phyloP scores from a whole-genome alignment of 2,888 invertebrate genomes.

The Hirudinaria manillensis region DNA sequence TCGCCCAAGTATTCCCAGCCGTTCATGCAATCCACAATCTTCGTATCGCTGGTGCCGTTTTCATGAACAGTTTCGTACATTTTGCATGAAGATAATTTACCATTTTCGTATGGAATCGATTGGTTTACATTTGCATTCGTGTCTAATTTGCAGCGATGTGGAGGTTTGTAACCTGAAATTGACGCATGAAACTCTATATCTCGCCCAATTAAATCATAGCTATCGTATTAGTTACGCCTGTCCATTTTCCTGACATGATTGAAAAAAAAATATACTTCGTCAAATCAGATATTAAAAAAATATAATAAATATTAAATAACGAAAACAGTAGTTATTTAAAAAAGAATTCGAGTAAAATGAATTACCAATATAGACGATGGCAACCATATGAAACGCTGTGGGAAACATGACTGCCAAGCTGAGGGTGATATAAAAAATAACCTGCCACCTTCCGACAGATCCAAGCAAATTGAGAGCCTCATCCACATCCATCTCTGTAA shows the following conservation, averaged over 20 bases:
- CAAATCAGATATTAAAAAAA: too few relatives aligned
- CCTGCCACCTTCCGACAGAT: conserved; percentile 39
- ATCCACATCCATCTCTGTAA: conserved; percentile 38
- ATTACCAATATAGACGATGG: conserved; percentile 41
- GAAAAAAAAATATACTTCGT: too few relatives aligned
- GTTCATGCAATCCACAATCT: conserved; percentile 33
- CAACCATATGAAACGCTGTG: conserved; percentile 41
- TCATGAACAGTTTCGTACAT: too few relatives aligned
- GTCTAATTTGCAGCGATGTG: conserved; percentile 34
- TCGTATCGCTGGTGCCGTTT: conserved; percentile 24
- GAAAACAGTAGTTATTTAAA: conserved; percentile 7
- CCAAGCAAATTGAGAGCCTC: conserved; percentile 39
- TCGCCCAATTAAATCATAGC: too few relatives aligned
- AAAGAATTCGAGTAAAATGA: conserved; percentile 5
- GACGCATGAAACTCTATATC: too few relatives aligned
- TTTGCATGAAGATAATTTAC: conserved; percentile 21
- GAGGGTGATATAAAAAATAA: conserved; percentile 38
- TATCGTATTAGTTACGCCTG: too few relatives aligned
- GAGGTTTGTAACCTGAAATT: conserved; percentile 29
- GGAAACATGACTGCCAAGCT: conserved; percentile 39
- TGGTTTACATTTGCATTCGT: conserved; percentile 19
- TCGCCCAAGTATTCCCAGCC: conserved; percentile 38
- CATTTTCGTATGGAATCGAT: conserved; percentile 32
- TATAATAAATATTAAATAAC: too few relatives aligned
- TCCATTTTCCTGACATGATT: too few relatives aligned